Evolutionary conservation across 2,888 invertebrate species (phyloP), one percentile per base, ranked within the genome.

Genomic region (Sphinx pinastri): DNA sequence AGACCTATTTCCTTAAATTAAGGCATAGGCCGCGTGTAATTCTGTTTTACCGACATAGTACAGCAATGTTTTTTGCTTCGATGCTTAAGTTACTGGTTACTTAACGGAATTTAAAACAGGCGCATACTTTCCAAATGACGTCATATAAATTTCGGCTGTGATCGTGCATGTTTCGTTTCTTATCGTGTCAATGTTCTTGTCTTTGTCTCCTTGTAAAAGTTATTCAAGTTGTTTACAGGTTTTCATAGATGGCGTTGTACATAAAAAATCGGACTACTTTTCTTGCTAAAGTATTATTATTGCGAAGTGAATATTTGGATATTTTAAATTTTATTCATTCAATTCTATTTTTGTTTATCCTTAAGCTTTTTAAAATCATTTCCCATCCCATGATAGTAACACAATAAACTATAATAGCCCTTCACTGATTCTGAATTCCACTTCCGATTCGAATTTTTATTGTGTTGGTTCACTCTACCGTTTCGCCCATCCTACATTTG

Each of bases 101-200:
- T 77, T 85, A 88, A 84, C 87, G 84, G 88, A 88, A 88, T 90
- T 85, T 84, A 80, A 88, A 89, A 84, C 87, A 88, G 86, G 81
- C 84, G 78, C 88, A 90, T 92, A 88, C 91, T 91, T 93, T 91
- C 88, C 84, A 86, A 86, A 87, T 90, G 88, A 89, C 92, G 91
- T 93, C 92, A 92, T 82, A 80, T 73, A 77, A 84, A 87, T 86
- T 91, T 92, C 82, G 89, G 88, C 75, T 80, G 79, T 79, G 82
- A 80, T 83, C 80, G 82, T 76, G 77, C 77, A 63, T 77, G 77
- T 73, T 76, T 74, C 69, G 77, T 78, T 76, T 73, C 73, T 77
- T 76, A 78, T 77, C 78, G 73, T 72, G 73, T 71, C 67, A 72
- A 67, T 73, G 72, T 77, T 76, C 73, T 73, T 78, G 74, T 76